phyloP scores from a whole-genome alignment of 2,113 vertebrate genomes.

The Micromys minutus region DNA sequence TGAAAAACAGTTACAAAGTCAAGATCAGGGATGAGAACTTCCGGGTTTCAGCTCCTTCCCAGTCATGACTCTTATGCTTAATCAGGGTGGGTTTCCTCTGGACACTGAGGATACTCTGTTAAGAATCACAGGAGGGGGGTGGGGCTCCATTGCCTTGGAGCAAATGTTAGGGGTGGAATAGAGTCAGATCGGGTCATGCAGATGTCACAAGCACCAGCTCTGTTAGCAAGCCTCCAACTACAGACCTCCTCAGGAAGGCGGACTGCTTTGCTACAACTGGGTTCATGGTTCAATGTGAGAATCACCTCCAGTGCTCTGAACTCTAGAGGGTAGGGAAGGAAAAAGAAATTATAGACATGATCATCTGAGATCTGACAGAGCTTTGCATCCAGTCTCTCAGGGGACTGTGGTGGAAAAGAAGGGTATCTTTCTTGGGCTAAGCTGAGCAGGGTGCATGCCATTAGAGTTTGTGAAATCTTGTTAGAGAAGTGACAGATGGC shows the following conservation, averaged over 20 bases:
- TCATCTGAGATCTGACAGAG: not conserved
- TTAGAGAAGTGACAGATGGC: not conserved
- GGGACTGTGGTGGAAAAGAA: too few relatives aligned
- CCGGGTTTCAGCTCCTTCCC: not conserved
- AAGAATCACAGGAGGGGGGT: not conserved
- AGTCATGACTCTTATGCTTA: not conserved
- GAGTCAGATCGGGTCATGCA: not conserved
- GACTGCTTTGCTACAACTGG: not conserved
- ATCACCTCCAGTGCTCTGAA: not conserved
- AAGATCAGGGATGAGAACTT: not conserved
- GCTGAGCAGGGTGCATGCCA: fast-evolving
- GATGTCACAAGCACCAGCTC: not conserved
- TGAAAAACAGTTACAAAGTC: not conserved
- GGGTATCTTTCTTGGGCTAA: not conserved
- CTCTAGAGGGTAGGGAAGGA: not conserved
- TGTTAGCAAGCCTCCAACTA: not conserved
- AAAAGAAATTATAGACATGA: not conserved
- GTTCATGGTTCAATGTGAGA: not conserved
- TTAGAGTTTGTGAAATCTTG: not conserved
- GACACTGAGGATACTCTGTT: not conserved
- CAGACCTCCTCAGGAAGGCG: fast-evolving
- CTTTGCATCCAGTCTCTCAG: not conserved
- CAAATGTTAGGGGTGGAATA: too few relatives aligned
- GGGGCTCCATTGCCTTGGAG: not conserved
- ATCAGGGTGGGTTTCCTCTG: not conserved